phyloP scores from a whole-genome alignment of 2,113 vertebrate genomes.

The Gymnorhina tibicen region DNA sequence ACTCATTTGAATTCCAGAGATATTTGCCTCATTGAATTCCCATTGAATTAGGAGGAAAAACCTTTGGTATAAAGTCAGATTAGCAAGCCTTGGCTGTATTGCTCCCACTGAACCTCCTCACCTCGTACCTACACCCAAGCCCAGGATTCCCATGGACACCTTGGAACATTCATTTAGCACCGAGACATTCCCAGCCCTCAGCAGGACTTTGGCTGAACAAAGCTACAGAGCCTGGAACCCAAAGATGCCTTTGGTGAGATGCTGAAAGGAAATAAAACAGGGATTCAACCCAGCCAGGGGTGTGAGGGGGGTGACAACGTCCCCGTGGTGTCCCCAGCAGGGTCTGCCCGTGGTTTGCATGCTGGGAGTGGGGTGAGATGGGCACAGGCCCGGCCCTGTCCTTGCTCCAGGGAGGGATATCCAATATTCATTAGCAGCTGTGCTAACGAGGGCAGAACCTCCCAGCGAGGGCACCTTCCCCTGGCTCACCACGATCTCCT shows the following conservation, averaged over 20 bases:
- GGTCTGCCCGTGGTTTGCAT: not conserved
- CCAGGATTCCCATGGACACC: not conserved
- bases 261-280: not conserved
- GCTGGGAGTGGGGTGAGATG: not conserved
- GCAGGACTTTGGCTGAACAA: not conserved
- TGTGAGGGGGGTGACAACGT: not conserved
- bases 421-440: not conserved
- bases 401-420: not conserved
- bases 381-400: not conserved
- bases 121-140: not conserved
- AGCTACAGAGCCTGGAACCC: not conserved
- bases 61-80: conserved; percentile 45
- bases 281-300: not conserved
- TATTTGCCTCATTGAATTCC: not conserved
- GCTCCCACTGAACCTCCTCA: not conserved
- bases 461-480: fast-evolving
- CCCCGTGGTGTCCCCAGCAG: not conserved
- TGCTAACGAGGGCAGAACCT: not conserved
- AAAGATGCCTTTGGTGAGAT: conserved; percentile 46
- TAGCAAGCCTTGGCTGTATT: not conserved
- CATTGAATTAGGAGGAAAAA: not conserved
- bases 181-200: not conserved
- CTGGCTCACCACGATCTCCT: not conserved
- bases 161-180: conserved; percentile 34
- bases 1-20: not conserved